Percentiles rank a stretch among this genome's conserved stretches.
These are phyloP conservation scores for Simalia tracyae DNA, from an alignment of 2,797 vertebrate species.

Conservation along the genomic window DNA sequence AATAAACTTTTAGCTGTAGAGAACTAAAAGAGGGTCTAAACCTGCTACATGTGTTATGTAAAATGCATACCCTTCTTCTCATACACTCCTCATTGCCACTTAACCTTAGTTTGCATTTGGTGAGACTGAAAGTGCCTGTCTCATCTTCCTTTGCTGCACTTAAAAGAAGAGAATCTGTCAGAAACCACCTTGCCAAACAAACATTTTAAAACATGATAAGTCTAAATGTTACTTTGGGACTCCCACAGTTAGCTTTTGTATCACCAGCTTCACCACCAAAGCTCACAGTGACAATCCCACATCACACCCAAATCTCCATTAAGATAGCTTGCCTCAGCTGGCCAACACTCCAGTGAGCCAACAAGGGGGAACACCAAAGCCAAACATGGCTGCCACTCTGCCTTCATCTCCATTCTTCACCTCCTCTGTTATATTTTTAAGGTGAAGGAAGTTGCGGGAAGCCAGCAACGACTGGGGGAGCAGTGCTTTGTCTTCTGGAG, in stretches of 20 bases:
- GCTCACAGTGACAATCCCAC: neutral
- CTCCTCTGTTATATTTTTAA: neutral
- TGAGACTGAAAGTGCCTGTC: neutral
- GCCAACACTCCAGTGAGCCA: neutral
- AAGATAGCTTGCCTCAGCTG: neutral
- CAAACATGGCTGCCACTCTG: neutral
- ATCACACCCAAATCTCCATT: neutral
- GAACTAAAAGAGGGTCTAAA: neutral
- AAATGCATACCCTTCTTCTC: neutral
- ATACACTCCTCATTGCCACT: neutral
- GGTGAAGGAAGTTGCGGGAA: neutral
- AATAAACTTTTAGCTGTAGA: neutral
- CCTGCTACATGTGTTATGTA: neutral
- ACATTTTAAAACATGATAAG: neutral
- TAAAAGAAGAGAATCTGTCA: neutral
- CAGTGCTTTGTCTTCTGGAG: neutral
- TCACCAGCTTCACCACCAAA: neutral
- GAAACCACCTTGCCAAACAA: neutral
- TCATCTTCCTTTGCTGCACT: neutral
- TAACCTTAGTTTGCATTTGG: neutral
- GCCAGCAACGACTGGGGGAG: neutral
- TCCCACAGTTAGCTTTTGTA: neutral
- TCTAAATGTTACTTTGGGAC: neutral
- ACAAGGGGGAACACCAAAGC: neutral
- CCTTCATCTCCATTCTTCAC: neutral